phyloP scores from a whole-genome alignment of 2,113 vertebrate genomes.

The Megaleporinus macrocephalus region DNA sequence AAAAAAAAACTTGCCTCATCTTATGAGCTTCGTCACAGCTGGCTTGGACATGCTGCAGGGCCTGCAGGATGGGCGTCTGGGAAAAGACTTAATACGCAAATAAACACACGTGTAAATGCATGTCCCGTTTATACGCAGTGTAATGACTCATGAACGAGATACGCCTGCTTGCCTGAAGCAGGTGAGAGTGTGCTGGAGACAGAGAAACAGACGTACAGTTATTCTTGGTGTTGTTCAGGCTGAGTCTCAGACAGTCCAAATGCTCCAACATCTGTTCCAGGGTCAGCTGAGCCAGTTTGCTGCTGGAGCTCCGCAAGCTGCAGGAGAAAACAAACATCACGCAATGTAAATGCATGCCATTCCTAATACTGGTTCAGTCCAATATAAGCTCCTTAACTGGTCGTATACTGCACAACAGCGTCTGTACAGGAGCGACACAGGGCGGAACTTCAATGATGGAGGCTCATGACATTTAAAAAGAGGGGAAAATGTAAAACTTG shows the following conservation, averaged over 20 bases:
- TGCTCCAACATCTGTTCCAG: slow-evolving; percentile 97
- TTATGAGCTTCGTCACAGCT: slow-evolving; percentile 96
- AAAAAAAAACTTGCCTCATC: slow-evolving; percentile 82
- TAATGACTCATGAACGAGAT: not conserved
- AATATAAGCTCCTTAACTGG: too few relatives aligned
- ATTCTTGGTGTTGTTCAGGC: slow-evolving; percentile 89
- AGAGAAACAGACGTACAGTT: slow-evolving; percentile 68
- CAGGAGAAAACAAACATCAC: not conserved
- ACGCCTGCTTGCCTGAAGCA: not conserved
- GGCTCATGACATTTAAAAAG: too few relatives aligned
- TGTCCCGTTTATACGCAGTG: not conserved
- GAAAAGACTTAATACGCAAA: slow-evolving; percentile 81
- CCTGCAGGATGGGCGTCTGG: slow-evolving; percentile 94
- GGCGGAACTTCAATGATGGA: too few relatives aligned
- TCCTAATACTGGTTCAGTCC: not conserved
- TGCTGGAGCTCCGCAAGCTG: slow-evolving; percentile 93
- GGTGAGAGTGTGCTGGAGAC: not conserved
- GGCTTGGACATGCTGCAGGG: slow-evolving; percentile 94
- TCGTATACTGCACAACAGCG: too few relatives aligned
- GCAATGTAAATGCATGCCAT: too few relatives aligned
- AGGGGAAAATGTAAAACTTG: too few relatives aligned
- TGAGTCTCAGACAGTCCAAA: slow-evolving; percentile 90
- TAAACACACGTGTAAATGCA: slow-evolving; percentile 26
- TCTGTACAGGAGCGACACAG: too few relatives aligned
- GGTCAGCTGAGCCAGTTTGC: slow-evolving; percentile 94